Base-by-base conservation (phyloP, 2,797 vertebrate genomes). In the Protosalanx chinensis region DNA sequence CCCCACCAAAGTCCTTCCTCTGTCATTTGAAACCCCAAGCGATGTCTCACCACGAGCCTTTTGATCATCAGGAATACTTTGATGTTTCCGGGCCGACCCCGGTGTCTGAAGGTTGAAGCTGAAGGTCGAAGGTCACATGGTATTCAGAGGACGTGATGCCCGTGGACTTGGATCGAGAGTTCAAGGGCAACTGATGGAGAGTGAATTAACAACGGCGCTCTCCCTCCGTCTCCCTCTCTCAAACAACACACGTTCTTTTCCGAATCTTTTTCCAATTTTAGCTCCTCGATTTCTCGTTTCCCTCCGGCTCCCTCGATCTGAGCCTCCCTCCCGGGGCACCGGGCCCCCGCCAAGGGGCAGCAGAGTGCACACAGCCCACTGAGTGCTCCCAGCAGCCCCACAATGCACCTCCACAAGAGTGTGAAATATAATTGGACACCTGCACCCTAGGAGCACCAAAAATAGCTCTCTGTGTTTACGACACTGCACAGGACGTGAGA, bases 391-490 rank as follows among this genome's bases (percentile, higher is more conserved):
- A 74, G 77, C 70, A 70, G 72, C 74, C 70, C 82, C 72, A 79
- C 72, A 61, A 70, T 75, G 84, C 77, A 82, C 88, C 74, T 75
- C 84, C 78, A 85, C 82, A 81, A 76, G 77, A 82, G 84, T 89
- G 87, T 87, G 84, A 90, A 88, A 90, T 86, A 85, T 90, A 91
- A 90, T 89, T 91, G 88, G 89, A 89, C 87, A 89, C 87, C 90
- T 91, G 84, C 81, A 87, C 77, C 80, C 78, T 75, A 76, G 82
- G 68, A 87, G 83, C 75, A 77, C 83, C 85, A 66, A 79, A 89
- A 86, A 90, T 88, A 90, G 83, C 82, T 59, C 69, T 33, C 30
- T 29, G 8, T 82, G 85, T 87, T 90, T 87, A 85, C 80, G 82
- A 67, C 80, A 68, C 70, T 76, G 78, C 74, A 64, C 15, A 23